These are phyloP conservation scores for Plestiodon gilberti DNA, from an alignment of 2,113 vertebrate species.

Conservation along the genomic window DNA sequence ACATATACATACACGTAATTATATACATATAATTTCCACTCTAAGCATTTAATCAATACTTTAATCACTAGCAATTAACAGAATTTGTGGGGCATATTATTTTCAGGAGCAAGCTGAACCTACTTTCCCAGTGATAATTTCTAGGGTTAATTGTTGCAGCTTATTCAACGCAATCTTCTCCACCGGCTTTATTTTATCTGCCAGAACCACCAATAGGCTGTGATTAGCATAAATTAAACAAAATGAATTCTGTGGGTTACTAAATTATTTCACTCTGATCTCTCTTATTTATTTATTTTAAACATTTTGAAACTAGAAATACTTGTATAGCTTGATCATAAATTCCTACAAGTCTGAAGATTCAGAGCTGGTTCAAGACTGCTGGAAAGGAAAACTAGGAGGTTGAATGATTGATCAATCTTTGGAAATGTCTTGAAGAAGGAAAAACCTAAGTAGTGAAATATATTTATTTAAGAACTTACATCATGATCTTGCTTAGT, in stretches of 20 bases:
- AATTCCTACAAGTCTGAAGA: conserved; percentile 53
- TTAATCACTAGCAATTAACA: conserved; percentile 67
- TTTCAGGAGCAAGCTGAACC: conserved; percentile 64
- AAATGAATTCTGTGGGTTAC: conserved; percentile 77
- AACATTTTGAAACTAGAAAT: conserved; percentile 70
- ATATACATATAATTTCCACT: conserved; percentile 4
- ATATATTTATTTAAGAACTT: conserved; percentile 48
- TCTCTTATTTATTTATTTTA: conserved; percentile 66
- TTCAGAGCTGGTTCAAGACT: conserved; percentile 53
- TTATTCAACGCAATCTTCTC: conserved; percentile 72
- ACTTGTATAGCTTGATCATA: conserved; percentile 45
- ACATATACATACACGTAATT: background rate
- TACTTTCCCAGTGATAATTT: conserved; percentile 70
- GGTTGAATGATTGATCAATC: conserved; percentile 32
- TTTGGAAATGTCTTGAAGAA: conserved; percentile 56
- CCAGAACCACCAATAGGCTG: conserved; percentile 69
- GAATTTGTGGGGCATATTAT: conserved; percentile 63
- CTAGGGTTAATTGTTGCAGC: conserved; percentile 77
- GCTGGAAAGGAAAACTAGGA: background rate
- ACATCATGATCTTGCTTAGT: conserved; percentile 65
- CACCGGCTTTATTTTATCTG: conserved; percentile 79
- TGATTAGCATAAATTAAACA: conserved; percentile 81
- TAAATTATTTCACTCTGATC: conserved; percentile 76
- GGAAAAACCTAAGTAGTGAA: conserved; percentile 61
- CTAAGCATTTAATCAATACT: conserved; percentile 57